These are phyloP conservation scores for Malacosoma neustria DNA, from an alignment of 2,888 invertebrate species.

Conservation along the genomic window DNA sequence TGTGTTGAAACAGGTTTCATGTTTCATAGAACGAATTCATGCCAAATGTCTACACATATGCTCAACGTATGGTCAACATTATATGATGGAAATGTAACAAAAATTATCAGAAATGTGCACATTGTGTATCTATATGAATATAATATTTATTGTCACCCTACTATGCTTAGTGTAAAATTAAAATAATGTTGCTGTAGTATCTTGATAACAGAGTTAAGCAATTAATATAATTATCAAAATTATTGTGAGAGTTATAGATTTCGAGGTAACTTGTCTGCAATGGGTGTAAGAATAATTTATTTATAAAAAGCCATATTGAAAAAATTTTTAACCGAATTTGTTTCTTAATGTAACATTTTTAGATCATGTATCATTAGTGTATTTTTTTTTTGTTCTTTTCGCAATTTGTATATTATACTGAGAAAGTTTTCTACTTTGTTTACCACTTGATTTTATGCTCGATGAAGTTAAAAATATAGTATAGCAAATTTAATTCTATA, in stretches of 20 bases:
- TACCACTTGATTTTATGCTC: no score
- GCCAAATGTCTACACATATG: slow-evolving; percentile 50
- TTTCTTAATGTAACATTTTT: no score
- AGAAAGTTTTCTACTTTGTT: no score
- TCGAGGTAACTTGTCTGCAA: slow-evolving; percentile 18
- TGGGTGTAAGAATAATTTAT: no score
- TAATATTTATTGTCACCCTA: slow-evolving; percentile 50
- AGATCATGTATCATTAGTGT: no score
- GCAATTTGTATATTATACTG: no score
- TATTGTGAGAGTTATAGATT: slow-evolving; percentile 56
- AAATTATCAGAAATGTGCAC: slow-evolving; percentile 45
- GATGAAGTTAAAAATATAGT: no score
- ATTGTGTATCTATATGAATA: slow-evolving; percentile 41
- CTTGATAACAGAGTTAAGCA: slow-evolving; percentile 63
- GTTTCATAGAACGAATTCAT: slow-evolving; percentile 11
- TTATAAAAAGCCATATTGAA: no score
- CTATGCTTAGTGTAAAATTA: slow-evolving; percentile 54
- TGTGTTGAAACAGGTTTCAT: no score
- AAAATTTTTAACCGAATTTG: no score
- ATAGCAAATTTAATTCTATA: no score
- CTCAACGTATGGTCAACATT: slow-evolving; percentile 36
- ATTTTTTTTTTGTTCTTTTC: no score
- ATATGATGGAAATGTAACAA: background rate
- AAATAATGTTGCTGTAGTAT: slow-evolving; percentile 62
- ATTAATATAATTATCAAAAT: slow-evolving; percentile 49